Percentiles rank a stretch among this genome's conserved stretches.
Evolutionary conservation across 2,113 vertebrate genomes (phyloP).

Genomic region (Psophia crepitans): DNA sequence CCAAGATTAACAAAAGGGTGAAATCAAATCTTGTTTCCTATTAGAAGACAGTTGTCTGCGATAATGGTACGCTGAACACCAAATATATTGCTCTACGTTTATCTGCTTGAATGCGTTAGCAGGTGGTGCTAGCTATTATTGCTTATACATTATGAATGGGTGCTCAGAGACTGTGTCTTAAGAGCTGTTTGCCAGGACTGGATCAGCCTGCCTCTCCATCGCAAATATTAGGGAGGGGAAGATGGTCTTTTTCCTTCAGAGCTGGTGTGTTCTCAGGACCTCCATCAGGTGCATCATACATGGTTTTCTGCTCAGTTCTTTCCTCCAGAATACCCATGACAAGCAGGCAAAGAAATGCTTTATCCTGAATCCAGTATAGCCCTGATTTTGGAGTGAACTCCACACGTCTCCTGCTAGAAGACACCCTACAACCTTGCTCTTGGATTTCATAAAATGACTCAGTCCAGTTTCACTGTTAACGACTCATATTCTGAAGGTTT

Average conservation of each 20-base stretch:
- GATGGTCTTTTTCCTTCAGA: background rate
- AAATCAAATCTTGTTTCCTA: background rate
- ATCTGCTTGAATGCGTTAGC: background rate
- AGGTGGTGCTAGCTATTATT: background rate
- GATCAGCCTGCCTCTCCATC: background rate
- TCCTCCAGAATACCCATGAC: background rate
- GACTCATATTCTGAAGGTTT: background rate
- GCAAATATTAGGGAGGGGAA: background rate
- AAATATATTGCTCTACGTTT: background rate
- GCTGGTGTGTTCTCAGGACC: background rate
- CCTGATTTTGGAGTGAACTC: background rate
- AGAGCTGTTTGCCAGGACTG: background rate
- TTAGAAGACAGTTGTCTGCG: background rate
- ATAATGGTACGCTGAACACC: background rate
- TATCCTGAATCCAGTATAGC: background rate
- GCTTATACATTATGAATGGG: background rate
- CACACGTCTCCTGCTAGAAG: background rate
- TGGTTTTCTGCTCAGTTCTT: background rate
- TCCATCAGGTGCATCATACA: background rate
- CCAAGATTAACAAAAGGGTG: background rate
- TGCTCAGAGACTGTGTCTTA: background rate
- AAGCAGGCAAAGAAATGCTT: background rate
- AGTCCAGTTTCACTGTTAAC: background rate
- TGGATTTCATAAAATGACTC: background rate
- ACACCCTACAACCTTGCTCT: background rate